phyloP scores from a whole-genome alignment of 2,888 invertebrate genomes.

The Nomada fucata region DNA sequence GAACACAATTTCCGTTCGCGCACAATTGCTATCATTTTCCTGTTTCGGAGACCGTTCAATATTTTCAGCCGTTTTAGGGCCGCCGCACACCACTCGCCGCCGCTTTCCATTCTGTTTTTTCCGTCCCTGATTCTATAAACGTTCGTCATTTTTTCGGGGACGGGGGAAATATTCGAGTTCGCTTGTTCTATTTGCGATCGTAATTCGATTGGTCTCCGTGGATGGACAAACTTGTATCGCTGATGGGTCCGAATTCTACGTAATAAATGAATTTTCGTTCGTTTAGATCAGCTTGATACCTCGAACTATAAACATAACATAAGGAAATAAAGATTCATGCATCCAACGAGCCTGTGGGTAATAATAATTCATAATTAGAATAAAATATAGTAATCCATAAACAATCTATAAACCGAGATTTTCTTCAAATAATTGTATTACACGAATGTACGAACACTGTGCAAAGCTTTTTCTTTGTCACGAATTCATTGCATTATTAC shows the following conservation, averaged over 20 bases:
- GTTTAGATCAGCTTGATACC: not conserved
- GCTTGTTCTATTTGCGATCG: not conserved
- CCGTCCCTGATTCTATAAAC: not conserved
- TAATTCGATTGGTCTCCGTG: not conserved
- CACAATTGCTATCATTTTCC: conserved; percentile 51
- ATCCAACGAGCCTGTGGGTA: too few species aligned
- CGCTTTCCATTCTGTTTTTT: conserved; percentile 12
- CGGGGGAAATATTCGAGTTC: not conserved
- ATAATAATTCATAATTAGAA: too few species aligned
- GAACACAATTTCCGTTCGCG: conserved; percentile 47
- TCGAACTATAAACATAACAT: not conserved
- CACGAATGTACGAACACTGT: too few species aligned
- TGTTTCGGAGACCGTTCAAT: conserved; percentile 33
- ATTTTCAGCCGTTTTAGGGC: conserved; percentile 17
- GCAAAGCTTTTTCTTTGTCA: too few species aligned
- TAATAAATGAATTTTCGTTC: not conserved
- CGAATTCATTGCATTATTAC: too few species aligned
- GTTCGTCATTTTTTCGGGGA: not conserved
- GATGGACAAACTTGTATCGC: not conserved
- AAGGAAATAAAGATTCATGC: too few species aligned
- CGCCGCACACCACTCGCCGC: not conserved
- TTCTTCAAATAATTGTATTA: too few species aligned
- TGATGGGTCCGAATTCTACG: too few species aligned
- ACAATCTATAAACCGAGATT: too few species aligned
- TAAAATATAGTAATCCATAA: too few species aligned